phyloP scores from a whole-genome alignment of 2,113 vertebrate species.

The Menura novaehollandiae region DNA sequence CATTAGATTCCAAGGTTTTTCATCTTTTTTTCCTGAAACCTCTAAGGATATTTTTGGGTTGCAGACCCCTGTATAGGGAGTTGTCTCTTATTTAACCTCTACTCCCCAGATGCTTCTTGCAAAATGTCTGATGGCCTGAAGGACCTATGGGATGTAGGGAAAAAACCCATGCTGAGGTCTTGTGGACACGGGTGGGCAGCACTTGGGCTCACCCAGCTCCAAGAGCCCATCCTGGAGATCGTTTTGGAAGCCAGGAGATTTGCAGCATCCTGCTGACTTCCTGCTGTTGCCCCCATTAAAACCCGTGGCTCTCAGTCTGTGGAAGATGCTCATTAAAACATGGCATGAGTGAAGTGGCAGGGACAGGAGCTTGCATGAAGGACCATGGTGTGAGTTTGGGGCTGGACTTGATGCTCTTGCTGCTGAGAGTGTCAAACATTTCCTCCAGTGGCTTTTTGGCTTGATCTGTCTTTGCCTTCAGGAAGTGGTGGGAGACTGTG shows the following conservation, averaged over 20 bases:
- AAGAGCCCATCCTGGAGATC: background rate
- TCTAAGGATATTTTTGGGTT: background rate
- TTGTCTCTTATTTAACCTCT: background rate
- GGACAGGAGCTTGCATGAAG: background rate
- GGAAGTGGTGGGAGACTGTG: accelerated
- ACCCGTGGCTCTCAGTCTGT: background rate
- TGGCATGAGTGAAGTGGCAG: background rate
- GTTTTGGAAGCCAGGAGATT: background rate
- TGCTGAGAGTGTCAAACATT: background rate
- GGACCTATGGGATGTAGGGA: background rate
- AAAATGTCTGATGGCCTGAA: background rate
- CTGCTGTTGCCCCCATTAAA: background rate
- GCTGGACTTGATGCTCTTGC: background rate
- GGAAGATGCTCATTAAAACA: background rate
- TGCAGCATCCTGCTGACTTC: background rate
- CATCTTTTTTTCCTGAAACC: background rate
- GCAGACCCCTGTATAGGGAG: background rate
- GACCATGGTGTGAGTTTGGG: accelerated
- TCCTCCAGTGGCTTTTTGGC: background rate
- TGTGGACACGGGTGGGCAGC: background rate
- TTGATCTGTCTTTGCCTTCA: background rate
- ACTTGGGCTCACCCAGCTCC: background rate
- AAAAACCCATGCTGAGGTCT: background rate
- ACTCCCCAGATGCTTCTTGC: background rate
- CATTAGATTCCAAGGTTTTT: background rate